Evolutionary conservation across 2,113 vertebrate genomes (phyloP).

Genomic region (Centropus bengalensis): DNA sequence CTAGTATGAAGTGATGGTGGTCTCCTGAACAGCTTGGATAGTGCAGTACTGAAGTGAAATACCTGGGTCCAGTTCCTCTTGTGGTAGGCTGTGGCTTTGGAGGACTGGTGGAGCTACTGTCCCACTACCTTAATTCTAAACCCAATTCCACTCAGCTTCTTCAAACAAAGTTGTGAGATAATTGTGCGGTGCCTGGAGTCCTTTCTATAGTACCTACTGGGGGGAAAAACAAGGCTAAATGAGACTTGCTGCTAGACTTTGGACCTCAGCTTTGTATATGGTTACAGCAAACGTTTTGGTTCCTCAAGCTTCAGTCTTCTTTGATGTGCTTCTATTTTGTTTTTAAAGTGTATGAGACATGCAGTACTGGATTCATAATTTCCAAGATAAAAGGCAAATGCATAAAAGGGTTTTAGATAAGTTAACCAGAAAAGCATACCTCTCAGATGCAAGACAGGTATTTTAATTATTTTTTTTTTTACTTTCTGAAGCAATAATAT

Average conservation of each 20-base stretch:
- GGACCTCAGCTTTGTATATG: not conserved
- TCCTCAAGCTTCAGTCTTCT: not conserved
- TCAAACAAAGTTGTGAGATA: not conserved
- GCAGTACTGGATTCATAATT: not conserved
- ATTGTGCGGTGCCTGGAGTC: not conserved
- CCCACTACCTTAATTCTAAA: not conserved
- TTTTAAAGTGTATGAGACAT: not conserved
- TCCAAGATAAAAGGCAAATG: constrained; percentile 22
- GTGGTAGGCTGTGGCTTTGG: not conserved
- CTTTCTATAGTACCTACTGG: not conserved
- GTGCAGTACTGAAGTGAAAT: not conserved
- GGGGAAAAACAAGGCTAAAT: not conserved
- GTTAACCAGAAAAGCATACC: not conserved
- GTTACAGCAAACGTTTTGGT: not conserved
- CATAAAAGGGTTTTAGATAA: constrained; percentile 9
- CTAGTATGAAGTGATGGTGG: not conserved
- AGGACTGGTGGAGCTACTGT: not conserved
- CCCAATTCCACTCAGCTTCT: not conserved
- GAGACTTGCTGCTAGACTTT: not conserved
- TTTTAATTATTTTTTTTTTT: not conserved
- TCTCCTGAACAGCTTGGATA: not conserved
- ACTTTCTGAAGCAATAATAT: not conserved
- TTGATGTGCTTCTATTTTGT: constrained; percentile 25
- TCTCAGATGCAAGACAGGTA: not conserved
- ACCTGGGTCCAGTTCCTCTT: not conserved